Evolutionary conservation across 2,888 invertebrate species (phyloP), one percentile per base, ranked within the genome.

Genomic region (Gibbula magus): DNA sequence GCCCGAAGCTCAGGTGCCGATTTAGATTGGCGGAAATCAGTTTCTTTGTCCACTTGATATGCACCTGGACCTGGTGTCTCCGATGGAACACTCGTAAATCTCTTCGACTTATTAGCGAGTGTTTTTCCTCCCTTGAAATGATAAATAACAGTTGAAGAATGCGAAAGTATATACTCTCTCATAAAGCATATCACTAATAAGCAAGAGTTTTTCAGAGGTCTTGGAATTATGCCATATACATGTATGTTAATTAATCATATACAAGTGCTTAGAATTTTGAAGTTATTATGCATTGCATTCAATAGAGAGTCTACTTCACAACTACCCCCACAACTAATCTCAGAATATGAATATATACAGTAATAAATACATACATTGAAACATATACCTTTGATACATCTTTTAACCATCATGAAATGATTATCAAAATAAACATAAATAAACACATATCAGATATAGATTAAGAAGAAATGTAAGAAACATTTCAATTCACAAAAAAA

Each of bases 1-100:
- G 61, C 8, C 20, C 52, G 70, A 10, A 70, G 75, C 22, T 77
- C 81, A 18, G 87, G 88, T n/a, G 88, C 89, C 10, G 90, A 89
- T 67, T 84, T 85, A 16, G 85, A 54, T 78, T 79, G 77, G 67
- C 86, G 79, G 56, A 88, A 86, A 45, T 89, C 89, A 70, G 85
- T 83, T 61, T 86, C 85, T 76, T 83, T 88, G 32, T 89, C 87
- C 10, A 87, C 85, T 77, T 88, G 86, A 83, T 92, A 92, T 1
- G 90, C 79, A 4, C 92, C 92, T 2, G 92, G 92, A 18, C 88
- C 89, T 22, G 89, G 90, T 16, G 88, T 86, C 20, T 87, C 87
- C 3, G 75, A 45, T 5, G 79, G 13, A 51, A 82, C 80, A 22
- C 89, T 86, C n/a, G 75, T 51, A 84, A 92, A 92, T 67, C 92